Evolutionary conservation across 2,797 vertebrate species (phyloP), one percentile per base, ranked within the genome.

Genomic region (Amniataba percoides): DNA sequence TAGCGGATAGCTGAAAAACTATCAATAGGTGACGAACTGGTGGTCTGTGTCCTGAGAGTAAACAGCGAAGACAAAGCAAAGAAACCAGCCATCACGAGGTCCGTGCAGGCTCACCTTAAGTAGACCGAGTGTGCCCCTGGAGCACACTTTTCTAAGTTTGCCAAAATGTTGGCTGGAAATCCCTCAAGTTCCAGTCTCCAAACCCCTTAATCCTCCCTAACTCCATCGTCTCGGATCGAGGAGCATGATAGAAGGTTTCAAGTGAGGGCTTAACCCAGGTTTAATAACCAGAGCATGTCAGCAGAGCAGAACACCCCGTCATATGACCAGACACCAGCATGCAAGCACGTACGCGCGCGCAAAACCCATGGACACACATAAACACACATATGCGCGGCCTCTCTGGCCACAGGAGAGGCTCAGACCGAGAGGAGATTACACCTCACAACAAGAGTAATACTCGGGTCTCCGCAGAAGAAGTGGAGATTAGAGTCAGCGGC

Each of bases 261-360:
- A 91, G 88, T 51, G 12, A 87, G 57, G 85, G 91, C 92, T 95
- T 95, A 94, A 88, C 88, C 86, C 77, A 80, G 74, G 88, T 93
- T 94, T 94, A 95, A 94, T 93, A 93, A 92, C 84, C 83, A 81
- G 77, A 85, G 83, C 87, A 82, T 92, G 89, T 91, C 89, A 78
- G 27, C 75, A 63, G 88, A 85, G 89, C 88, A 87, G 82, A 92
- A 88, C 84, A 49, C 81, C 78, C 75, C 73, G 46, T 94, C 90
- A 93, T 93, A 90, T 92, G 92, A 93, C 91, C 85, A 88, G 83
- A 92, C 83, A 90, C 67, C 72, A 80, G 71, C 75, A 69, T 58
- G 56, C 36, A n/a, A 43, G 68, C 46, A 39, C 4, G 2, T n/a
- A 58, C 34, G 10, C 69, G 60, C 19, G 25, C 69, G 74, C 73